These are phyloP conservation scores for Phymanthus crucifer DNA, from an alignment of 92 coral and sea anemone species.

Conservation along the genomic window DNA sequence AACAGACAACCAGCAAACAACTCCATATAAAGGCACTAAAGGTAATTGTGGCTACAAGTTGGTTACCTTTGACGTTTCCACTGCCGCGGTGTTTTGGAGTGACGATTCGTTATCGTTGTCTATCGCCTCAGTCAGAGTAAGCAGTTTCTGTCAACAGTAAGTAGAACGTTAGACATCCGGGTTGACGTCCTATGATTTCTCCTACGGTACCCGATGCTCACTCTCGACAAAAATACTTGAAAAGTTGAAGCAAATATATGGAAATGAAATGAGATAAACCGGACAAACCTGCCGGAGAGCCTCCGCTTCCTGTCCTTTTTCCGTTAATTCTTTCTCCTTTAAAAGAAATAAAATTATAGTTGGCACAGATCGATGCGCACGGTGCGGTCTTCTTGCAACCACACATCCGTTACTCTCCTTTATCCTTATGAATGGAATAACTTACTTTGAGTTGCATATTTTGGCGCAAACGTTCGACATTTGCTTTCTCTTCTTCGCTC, in stretches of 20 bases:
- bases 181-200: too few relatives aligned
- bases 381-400: too few relatives aligned
- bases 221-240: background rate
- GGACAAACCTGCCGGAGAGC: slow-evolving; percentile 4
- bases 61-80: background rate
- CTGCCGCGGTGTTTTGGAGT: background rate
- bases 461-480: slow-evolving; percentile 6
- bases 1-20: background rate
- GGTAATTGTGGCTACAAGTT: background rate
- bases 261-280: background rate
- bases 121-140: slow-evolving; percentile 9
- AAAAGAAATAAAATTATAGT: background rate
- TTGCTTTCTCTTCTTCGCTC: slow-evolving; percentile 23
- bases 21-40: too few relatives aligned
- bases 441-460: slow-evolving; percentile 13
- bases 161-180: too few relatives aligned
- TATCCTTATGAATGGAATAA: background rate
- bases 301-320: slow-evolving; percentile 10
- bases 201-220: too few relatives aligned
- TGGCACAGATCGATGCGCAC: background rate
- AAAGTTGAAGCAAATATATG: background rate
- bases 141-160: slow-evolving; percentile 1
- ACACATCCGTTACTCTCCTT: too few relatives aligned
- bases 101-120: slow-evolving; percentile 8
- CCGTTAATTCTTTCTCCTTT: slow-evolving; percentile 21